Evolutionary conservation across 64 coral and sea anemone genomes (phyloP).

Genomic region (Montipora capricornis): DNA sequence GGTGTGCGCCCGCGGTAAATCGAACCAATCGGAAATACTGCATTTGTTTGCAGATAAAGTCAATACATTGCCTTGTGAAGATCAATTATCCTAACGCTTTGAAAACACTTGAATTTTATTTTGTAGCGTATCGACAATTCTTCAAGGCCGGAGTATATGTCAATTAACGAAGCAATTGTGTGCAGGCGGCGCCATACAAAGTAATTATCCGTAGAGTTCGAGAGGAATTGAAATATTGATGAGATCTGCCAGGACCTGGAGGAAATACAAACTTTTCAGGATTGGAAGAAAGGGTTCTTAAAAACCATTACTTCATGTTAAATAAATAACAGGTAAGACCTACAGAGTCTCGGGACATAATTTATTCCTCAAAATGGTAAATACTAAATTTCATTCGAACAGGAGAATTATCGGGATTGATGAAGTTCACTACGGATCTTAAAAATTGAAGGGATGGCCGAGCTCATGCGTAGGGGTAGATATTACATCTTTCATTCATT

Average conservation of each 20-base stretch:
- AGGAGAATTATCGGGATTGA: no score
- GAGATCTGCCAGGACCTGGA: background rate
- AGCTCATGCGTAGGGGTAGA: no score
- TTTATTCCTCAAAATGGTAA: no score
- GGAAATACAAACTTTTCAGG: background rate
- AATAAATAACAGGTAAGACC: background rate
- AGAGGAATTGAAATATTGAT: background rate
- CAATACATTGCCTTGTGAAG: background rate
- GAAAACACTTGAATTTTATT: background rate
- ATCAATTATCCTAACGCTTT: background rate
- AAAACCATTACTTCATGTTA: background rate
- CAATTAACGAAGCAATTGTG: background rate
- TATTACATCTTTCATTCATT: no score
- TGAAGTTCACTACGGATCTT: no score
- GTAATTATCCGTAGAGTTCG: background rate
- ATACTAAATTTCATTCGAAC: no score
- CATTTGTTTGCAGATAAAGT: background rate
- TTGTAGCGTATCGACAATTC: background rate
- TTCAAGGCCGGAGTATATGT: background rate
- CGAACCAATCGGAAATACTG: background rate
- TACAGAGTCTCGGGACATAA: no score
- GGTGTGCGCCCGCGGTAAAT: no score
- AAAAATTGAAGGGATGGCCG: no score
- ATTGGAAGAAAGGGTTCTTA: background rate
- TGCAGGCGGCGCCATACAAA: background rate